These are phyloP conservation scores for Sparus aurata DNA, from an alignment of 2,797 vertebrate genomes.

Conservation along the genomic window DNA sequence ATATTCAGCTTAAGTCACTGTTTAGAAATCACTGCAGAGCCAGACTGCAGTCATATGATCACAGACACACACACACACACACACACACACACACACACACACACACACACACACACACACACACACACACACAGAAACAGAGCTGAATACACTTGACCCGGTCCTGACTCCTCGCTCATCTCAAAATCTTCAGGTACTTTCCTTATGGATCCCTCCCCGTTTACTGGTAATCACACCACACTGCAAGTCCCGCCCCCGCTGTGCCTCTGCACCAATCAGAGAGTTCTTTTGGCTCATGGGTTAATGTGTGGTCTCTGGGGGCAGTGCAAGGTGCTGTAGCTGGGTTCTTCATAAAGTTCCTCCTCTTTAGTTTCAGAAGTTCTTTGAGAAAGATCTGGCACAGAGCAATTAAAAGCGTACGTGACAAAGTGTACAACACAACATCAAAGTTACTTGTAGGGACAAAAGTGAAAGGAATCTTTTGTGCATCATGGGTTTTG, in stretches of 20 bases:
- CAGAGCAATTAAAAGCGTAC: neutral
- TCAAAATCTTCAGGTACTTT: conserved; percentile 77
- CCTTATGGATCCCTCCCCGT: conserved; percentile 53
- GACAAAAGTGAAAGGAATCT: neutral
- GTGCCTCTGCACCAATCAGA: conserved; percentile 46
- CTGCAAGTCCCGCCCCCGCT: conserved; percentile 15
- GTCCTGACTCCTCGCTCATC: conserved; percentile 10
- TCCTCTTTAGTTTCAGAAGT: conserved; percentile 4
- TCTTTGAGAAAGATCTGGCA: conserved; percentile 1
- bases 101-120: conserved; percentile 17
- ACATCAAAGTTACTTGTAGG: neutral
- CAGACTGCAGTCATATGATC: neutral
- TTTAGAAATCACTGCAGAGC: neutral
- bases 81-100: neutral
- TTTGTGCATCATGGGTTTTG: neutral
- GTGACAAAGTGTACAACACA: neutral
- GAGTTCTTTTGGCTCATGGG: neutral
- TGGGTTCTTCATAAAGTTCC: conserved; percentile 22
- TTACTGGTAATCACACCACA: conserved; percentile 54
- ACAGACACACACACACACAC: conserved; percentile 14
- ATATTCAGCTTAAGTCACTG: neutral
- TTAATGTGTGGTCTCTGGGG: conserved; percentile 9
- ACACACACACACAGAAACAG: conserved; percentile 23
- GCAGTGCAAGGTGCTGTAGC: neutral
- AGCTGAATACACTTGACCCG: conserved; percentile 5